These are phyloP conservation scores for Myripristis jacobus DNA, from an alignment of 2,797 vertebrate genomes.

Conservation along the genomic window DNA sequence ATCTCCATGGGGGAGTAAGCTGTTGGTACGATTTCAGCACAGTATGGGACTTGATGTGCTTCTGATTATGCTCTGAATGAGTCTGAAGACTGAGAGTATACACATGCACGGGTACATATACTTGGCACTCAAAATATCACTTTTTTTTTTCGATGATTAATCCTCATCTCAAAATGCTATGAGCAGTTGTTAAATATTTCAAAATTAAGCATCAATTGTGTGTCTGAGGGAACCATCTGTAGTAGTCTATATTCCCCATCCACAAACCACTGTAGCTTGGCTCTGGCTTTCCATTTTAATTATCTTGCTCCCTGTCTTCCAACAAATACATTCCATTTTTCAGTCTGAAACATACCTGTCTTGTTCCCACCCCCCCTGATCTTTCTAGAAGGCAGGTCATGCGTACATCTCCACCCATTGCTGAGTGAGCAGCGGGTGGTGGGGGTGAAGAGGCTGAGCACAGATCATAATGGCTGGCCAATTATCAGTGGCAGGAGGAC, in stretches of 20 bases:
- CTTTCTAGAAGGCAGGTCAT: constrained; percentile 60
- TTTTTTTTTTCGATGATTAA: not conserved
- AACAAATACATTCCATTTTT: constrained; percentile 43
- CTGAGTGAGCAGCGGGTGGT: constrained; percentile 61
- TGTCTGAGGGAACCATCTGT: constrained; percentile 41
- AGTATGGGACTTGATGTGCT: constrained; percentile 53
- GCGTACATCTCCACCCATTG: constrained; percentile 58
- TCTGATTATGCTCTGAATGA: constrained; percentile 38
- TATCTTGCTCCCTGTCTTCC: constrained; percentile 32
- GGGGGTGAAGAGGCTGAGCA: constrained; percentile 49
- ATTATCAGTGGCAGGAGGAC: constrained; percentile 76
- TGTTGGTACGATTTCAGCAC: constrained; percentile 63
- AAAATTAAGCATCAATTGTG: constrained; percentile 26
- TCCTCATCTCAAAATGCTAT: constrained; percentile 5
- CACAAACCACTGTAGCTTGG: constrained; percentile 40
- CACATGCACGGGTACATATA: constrained; percentile 23
- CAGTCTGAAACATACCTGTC: constrained; percentile 36
- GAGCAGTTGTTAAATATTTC: constrained; percentile 27
- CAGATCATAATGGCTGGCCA: constrained; percentile 78
- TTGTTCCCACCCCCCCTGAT: not conserved
- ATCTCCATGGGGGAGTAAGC: constrained; percentile 63
- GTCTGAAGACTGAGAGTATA: constrained; percentile 6
- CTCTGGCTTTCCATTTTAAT: constrained; percentile 45
- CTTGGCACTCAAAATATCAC: constrained; percentile 12
- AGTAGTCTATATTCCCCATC: constrained; percentile 7